A percentile compares a stretch with the other conserved stretches of the same genome.
These are phyloP conservation scores for Xenopus petersii DNA, from an alignment of 2,797 vertebrate species.

Conservation along the genomic window DNA sequence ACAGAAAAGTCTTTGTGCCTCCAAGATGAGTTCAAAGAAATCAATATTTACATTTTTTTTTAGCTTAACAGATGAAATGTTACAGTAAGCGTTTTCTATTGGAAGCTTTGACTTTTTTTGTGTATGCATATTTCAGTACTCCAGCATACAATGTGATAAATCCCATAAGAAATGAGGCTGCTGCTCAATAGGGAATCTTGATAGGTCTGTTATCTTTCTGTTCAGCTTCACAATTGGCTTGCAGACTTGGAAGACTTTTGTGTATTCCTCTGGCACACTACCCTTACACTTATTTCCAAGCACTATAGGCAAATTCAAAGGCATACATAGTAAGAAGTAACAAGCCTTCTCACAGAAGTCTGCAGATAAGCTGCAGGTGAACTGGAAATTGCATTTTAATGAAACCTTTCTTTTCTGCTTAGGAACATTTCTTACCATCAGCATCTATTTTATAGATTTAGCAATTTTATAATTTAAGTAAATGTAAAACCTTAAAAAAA, in stretches of 20 bases:
- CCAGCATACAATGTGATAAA: constrained; percentile 28
- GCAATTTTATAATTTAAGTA: too few species aligned
- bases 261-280: constrained; percentile 13
- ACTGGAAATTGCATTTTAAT: constrained; percentile 2
- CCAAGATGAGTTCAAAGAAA: too few species aligned
- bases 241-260: constrained; percentile 30
- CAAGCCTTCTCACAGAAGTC: constrained; percentile 22
- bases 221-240: constrained; percentile 39
- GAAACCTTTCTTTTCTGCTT: background rate
- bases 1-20: too few species aligned
- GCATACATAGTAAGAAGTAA: constrained; percentile 18
- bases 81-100: constrained; percentile 1
- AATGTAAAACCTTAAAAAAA: too few species aligned
- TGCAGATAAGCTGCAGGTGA: constrained; percentile 30
- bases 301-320: constrained; percentile 30
- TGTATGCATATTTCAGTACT: constrained; percentile 4
- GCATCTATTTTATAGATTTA: too few species aligned
- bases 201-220: constrained; percentile 31
- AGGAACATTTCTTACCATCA: too few species aligned
- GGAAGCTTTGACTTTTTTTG: background rate
- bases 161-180: constrained; percentile 20
- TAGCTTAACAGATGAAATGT: too few species aligned
- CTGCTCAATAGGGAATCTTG: constrained; percentile 28
- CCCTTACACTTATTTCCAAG: constrained; percentile 22
- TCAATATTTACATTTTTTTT: too few species aligned